Base-by-base conservation (phyloP, 2,888 invertebrate genomes). In the Syritta pipiens region DNA sequence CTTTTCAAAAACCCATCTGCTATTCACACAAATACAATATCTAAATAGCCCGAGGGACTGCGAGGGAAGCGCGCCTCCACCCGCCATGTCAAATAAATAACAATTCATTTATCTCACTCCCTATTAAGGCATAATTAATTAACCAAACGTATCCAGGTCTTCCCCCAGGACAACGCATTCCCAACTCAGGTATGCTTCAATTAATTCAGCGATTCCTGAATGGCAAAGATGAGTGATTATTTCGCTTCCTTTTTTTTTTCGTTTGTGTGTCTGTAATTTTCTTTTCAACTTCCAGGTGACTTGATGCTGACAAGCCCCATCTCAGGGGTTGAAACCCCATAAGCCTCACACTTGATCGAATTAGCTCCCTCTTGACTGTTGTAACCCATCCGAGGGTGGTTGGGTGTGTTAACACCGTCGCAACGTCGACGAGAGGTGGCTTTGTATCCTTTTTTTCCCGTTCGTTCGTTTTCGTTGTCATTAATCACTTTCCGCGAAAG, bases 401-500 rank as follows among this genome's bases (percentile, higher is more conserved):
- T 71, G 72, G 55, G n/a, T n/a, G n/a, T n/a, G n/a, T n/a, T n/a
- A n/a, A n/a, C n/a, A n/a, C n/a, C n/a, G n/a, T n/a, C n/a, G n/a
- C n/a, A n/a, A n/a, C n/a, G n/a, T n/a, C n/a, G n/a, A n/a, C n/a
- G n/a, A n/a, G n/a, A 77, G 65, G 71, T 72, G 65, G 71, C 22
- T 44, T 40, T 71, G 59, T n/a, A n/a, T n/a, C 17, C 30, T 65
- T 67, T 67, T 51, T 67, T 30, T 12, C 22, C 32, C 22, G n/a
- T n/a, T n/a, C n/a, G n/a, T n/a, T n/a, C n/a, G n/a, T 24, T 32
- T 24, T 19, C 46, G 17, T 6, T 24, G 48, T 60, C 79, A 74
- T 79, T 79, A 68, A 79, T 79, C 79, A 79, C 67, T 74, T 74
- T 57, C 62, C 37, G 67, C 49, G 44, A 42, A 35, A 44, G 35